Base-by-base conservation (phyloP, 2,888 invertebrate species). In the Therioaphis trifolii region DNA sequence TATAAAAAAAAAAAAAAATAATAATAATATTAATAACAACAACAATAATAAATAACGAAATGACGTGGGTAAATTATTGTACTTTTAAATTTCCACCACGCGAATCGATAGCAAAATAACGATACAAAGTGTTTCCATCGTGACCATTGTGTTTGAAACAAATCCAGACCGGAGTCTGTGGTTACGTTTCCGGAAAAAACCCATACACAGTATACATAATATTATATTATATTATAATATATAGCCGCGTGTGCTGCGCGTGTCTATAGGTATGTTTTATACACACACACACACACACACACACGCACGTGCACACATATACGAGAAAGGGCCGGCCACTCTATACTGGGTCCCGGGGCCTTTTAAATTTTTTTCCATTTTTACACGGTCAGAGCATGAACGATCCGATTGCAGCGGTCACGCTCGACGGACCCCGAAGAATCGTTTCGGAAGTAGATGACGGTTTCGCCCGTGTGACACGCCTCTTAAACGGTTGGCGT, bases 371-470 rank as follows among this genome's bases (percentile, higher is more conserved):
- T 68, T 46, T 52, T 18, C 69, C 35, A 29, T 66, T 52, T 78
- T 15, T 66, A 77, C 24, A 61, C 46, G 61, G 29, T 61, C n/a
- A 40, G 11, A 72, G 61, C 80, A 80, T 43, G 49, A 82, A 74
- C 52, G 82, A 66, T 74, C 46, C 74, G 27, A 78, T 35, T 61
- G 52, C 66, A 18, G 40, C 40, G 40, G 82, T 82, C 82, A 82
- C 82, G 82, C 74, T 63, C 46, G 72, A 21, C 35, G 24, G 27
- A 61, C 63, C 63, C 82, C 82, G 63, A 82, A 82, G 82, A 82
- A 82, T 82, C 82, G 82, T 82, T 82, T 66, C 82, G 82, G 82
- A 80, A 80, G 80, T 80, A 61, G 35, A 82, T 82, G 82, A 82
- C 82, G 29, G 63, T 82, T 74, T 74, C 72, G 82, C 74, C 74